Base-by-base conservation (phyloP, 2,113 vertebrate species). In the Dolichallabes microphthalmus region DNA sequence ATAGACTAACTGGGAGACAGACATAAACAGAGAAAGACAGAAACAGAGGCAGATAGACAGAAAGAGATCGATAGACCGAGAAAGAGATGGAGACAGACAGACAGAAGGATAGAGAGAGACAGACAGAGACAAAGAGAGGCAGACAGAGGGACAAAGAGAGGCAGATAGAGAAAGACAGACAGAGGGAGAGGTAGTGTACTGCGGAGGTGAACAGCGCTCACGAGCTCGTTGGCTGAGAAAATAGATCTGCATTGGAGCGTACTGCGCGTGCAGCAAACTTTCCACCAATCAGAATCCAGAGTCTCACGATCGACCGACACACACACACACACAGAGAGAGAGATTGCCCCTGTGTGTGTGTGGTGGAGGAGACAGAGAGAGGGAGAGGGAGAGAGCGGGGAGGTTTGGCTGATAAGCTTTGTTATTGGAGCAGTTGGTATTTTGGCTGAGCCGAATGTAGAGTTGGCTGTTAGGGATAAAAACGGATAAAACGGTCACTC, bases 401-500 rank as follows among this genome's bases (percentile, higher is more conserved):
- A 64, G 60, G 61, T 68, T 55, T 63, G 58, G 74, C 14, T 64
- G 80, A 86, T 61, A 55, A 8, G 39, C 10, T 64, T 9, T 27
- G 55, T 39, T 6, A 55, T 6, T 76, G 50, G 14, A 9, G 52
- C 14, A 53, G 58, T 32, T 35, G 45, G 39, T 14, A 63, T 64
- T 60, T 74, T 76, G 58, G 55, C 61, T 9, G 84, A 82, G 88
- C 55, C 83, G 91, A 87, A 89, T 92, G 93, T 91, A 73, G 89
- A 53, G 66, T 83, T 82, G 53, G 60, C 82, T 79, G 61, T 85
- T 14, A 39, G 45, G 58, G 84, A 81, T 68, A 30, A 27, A 82
- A 14, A 63, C 74, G 66, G 53, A 82, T 2, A 45, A 45, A 45
- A 55, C 13, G 25, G 17, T 75, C 22, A 63, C 66, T 66, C 60